Conservation (phyloP, 2,113 vertebrate species). For the Gambusia affinis region DNA sequence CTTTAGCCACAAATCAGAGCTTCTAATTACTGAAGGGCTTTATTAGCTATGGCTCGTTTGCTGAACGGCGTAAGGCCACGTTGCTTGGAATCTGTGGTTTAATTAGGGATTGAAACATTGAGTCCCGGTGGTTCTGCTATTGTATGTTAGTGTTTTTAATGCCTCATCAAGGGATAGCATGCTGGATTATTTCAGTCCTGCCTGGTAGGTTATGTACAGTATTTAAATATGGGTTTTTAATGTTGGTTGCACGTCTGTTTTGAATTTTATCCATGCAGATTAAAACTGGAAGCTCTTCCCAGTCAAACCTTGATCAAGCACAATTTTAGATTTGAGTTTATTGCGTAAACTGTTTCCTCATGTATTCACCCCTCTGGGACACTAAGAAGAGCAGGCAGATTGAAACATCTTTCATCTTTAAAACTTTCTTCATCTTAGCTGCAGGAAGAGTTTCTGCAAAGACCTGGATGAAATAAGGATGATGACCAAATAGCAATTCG, state of each 20-base stretch:
- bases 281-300: conserved; percentile 58
- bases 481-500: not conserved
- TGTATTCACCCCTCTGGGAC: conserved; percentile 65
- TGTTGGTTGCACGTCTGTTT: not conserved
- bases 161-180: conserved; percentile 24
- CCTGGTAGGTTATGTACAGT: conserved; percentile 14
- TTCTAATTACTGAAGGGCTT: conserved; percentile 94
- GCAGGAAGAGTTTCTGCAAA: conserved; percentile 42
- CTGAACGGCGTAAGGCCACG: conserved; percentile 84
- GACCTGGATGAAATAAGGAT: conserved; percentile 36
- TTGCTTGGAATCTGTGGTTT: conserved; percentile 86
- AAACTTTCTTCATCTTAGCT: conserved; percentile 64
- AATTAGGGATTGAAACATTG: conserved; percentile 89
- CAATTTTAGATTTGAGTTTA: conserved; percentile 65
- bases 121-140: conserved; percentile 80
- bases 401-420: conserved; percentile 71
- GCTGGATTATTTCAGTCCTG: conserved; percentile 37
- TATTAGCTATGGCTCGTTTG: conserved; percentile 93
- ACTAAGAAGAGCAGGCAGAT: conserved; percentile 45
- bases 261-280: not conserved
- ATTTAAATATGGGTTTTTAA: not conserved
- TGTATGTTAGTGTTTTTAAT: conserved; percentile 53
- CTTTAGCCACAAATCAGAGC: conserved; percentile 86
- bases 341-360: conserved; percentile 72
- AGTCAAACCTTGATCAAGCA: conserved; percentile 77